Base-by-base conservation (phyloP, 2,113 vertebrate species). In the Corapipo altera region DNA sequence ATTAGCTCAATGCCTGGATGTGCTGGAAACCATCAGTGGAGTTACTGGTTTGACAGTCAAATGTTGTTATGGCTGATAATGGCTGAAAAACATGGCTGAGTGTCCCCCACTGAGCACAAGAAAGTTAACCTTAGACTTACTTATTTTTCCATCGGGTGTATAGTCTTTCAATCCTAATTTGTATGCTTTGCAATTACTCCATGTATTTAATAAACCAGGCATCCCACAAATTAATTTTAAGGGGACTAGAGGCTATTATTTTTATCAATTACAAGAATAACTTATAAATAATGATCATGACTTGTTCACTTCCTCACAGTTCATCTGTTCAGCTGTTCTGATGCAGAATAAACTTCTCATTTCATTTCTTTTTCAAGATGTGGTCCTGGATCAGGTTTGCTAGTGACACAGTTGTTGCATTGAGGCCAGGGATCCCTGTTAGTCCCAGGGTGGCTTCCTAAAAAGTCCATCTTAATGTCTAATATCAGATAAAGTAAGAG, bases 121-220 rank as follows among this genome's bases (percentile, higher is more conserved):
- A 49, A 26, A 74, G 26, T 48, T 37, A 84, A 28, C 15, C 35
- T 48, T 26, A 5, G 9, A 72, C 32, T 59, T 28, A 49, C 5
- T 13, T 48, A 0, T 52, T 62, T 67, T 75, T 84, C 43, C 16
- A 5, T 33, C 62, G 12, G 5, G 10, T 71, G 62, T n/a, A 58
- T 54, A 28, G 18, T 58, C 12, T 84, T 79, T 52, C 52, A 66
- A 33, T 57, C 17, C 5, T 49, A 8, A 43, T 85, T 64, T 43
- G 4, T 72, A 21, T 33, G 11, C 32, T 28, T 75, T 55, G 16
- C 16, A 41, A 65, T 46, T 49, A 51, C 24, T 70, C 11, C 1
- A 0, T 11, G 3, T 30, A 11, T 35, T n/a, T 49, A 43, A 27
- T 67, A 84, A 80, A 39, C 15, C 1, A 1, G 9, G 18, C 5